Base-by-base conservation (phyloP, 2,113 vertebrate species). In the Xenus cinereus region DNA sequence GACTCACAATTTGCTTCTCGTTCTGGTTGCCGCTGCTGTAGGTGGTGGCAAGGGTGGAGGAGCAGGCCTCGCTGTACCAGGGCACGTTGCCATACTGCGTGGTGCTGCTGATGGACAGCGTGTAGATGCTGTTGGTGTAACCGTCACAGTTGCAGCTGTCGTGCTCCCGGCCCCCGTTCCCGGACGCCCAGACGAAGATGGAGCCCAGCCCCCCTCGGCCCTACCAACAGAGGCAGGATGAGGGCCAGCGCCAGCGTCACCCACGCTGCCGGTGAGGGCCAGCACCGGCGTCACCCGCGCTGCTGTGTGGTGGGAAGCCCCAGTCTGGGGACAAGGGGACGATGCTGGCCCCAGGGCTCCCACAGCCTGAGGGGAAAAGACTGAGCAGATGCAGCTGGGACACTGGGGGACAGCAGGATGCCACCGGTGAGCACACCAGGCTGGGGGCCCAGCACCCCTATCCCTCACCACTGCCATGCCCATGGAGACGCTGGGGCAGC, bases 121-220 rank as follows among this genome's bases (percentile, higher is more conserved):
- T 99, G 98, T 99, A 99, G 97, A 99, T 99, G 98, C 99, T 99
- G 98, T 99, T 99, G 98, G 99, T 99, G 98, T 99, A 99, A 97
- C 99, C 99, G 1, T 99, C 99, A 19, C 99, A 99, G 98, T 99
- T 99, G 95, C 99, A 99, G 98, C 98, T 99, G 99, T 99, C 99
- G 14, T 99, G 98, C 84, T 99, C 99, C 0, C 99, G 98, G 82
- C 99, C 99, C 43, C 99, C 99, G 1, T 99, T 99, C 35, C 99
- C 99, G 0, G 99, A 99, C 2, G 99, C 99, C 99, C 99, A 99
- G 94, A 99, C 99, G 14, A 99, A 99, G 97, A 99, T 99, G 95
- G 99, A 99, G 97, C 99, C 99, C 68, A 99, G 98, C 8, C 99
- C 98, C 3, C 98, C 97, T 6, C 99, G 99, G 77, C 99, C 99